These are phyloP conservation scores for Calameuta idolon DNA, from an alignment of 2,888 invertebrate species.

Conservation along the genomic window DNA sequence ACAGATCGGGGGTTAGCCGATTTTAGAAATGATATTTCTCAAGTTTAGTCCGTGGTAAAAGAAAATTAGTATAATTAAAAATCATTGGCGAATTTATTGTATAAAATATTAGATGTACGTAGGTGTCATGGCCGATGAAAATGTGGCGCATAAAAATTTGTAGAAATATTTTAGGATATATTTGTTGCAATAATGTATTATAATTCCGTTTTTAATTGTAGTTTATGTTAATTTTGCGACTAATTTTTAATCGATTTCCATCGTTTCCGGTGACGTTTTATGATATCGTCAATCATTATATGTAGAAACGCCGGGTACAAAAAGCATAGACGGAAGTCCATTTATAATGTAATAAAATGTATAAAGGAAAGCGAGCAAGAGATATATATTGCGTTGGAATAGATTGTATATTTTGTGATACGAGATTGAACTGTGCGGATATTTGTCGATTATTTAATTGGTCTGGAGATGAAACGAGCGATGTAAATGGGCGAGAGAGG, in stretches of 20 bases:
- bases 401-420: constrained; percentile 64
- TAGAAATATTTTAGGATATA: neutral
- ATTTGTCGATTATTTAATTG: neutral
- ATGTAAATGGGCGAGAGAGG: constrained; percentile 29
- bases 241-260: neutral
- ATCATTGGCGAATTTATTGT: too few relatives aligned
- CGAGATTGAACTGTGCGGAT: constrained; percentile 28
- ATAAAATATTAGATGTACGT: too few relatives aligned
- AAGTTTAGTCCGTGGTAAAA: too few relatives aligned
- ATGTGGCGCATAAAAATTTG: too few relatives aligned
- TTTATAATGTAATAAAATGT: constrained; percentile 13
- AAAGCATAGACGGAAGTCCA: constrained; percentile 23
- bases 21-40: too few relatives aligned
- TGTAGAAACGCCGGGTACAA: constrained; percentile 25
- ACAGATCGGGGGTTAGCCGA: too few relatives aligned
- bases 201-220: neutral
- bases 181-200: constrained; percentile 1
- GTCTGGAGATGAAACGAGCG: neutral
- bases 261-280: constrained; percentile 6
- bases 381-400: constrained; percentile 40
- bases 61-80: too few relatives aligned
- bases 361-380: constrained; percentile 18
- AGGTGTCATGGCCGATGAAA: too few relatives aligned
- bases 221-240: neutral
- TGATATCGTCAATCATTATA: constrained; percentile 8